Evolutionary conservation across 2,113 vertebrate species (phyloP), one percentile per base, ranked within the genome.

Genomic region (Saimiri boliviensis): DNA sequence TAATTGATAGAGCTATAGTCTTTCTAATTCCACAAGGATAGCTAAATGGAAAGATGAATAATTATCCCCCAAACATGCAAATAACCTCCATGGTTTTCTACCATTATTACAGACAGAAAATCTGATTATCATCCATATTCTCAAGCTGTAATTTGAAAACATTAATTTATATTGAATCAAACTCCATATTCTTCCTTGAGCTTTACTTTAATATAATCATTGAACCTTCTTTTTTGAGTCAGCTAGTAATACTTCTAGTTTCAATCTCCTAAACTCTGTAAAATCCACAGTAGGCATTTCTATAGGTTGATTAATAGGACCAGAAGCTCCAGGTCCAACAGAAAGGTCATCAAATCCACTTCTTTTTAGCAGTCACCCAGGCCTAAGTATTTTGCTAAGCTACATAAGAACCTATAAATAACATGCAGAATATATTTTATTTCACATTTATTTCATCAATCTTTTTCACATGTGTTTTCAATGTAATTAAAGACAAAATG

Each of bases 101-200:
- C 37, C 32, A 81, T 68, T 76, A 82, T 16, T 80, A 40, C 35
- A 63, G 27, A 92, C 5, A 92, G 93, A 93, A 68, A 23, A 60
- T 54, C 9, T 79, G 63, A 90, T 91, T 54, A 96, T n/a, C 42
- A 93, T 52, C 54, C 73, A 83, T 77, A 93, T 77, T 90, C 27
- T 88, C 93, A 77, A 94, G 52, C 21, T 93, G 6, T 83, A 68
- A 97, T 81, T 82, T 79, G 63, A 95, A 94, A 79, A n/a, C 20
- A 95, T 63, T 96, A 82, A 86, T 83, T 95, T 94, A 54, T 89
- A 58, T 77, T 93, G 73, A 85, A 63, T 71, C 56, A 86, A 80
- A 96, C 32, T 35, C n/a, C n/a, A 73, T 12, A 93, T 1, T 2
- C 20, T 63, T 42, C 25, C 25, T 58, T 91, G 47, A 89, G 88